These are phyloP conservation scores for Whitmania pigra DNA, from an alignment of 1,140 invertebrate genomes.

Conservation along the genomic window DNA sequence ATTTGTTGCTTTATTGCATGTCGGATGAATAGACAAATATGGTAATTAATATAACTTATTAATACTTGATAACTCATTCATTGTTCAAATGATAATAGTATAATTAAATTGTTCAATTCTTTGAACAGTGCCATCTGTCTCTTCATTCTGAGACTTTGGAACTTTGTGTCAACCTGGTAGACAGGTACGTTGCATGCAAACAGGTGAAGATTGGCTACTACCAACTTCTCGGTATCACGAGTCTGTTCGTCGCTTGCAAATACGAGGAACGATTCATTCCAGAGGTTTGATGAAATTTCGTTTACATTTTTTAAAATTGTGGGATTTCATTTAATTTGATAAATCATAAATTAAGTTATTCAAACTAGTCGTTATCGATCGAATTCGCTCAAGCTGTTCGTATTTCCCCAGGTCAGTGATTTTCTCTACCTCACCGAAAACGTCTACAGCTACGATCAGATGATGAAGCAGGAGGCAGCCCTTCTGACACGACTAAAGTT, in stretches of 20 bases:
- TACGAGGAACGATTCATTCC: constrained; percentile 35
- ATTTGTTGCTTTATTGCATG: background rate
- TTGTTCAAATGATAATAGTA: background rate
- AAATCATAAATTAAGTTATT: background rate
- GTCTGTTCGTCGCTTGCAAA: constrained; percentile 37
- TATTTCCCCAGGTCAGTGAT: constrained; percentile 9
- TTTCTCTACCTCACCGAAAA: constrained; percentile 34
- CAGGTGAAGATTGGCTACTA: constrained; percentile 26
- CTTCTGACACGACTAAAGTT: constrained; percentile 33
- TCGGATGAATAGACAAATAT: constrained; percentile 8
- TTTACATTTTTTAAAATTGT: background rate
- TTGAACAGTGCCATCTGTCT: constrained; percentile 32
- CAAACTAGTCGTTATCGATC: background rate
- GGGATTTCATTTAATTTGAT: background rate
- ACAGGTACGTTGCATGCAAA: constrained; percentile 29
- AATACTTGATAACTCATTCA: too few relatives aligned
- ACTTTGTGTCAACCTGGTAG: constrained; percentile 33
- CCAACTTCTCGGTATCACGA: constrained; percentile 37
- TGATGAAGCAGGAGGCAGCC: constrained; percentile 31
- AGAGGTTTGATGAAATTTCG: constrained; percentile 27
- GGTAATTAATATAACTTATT: too few relatives aligned
- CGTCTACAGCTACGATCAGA: constrained; percentile 30
- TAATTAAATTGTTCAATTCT: constrained; percentile 1
- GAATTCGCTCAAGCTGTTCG: too few relatives aligned
- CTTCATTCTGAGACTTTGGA: constrained; percentile 35